phyloP scores from a whole-genome alignment of 1,140 invertebrate species.

The Platyura marginata region DNA sequence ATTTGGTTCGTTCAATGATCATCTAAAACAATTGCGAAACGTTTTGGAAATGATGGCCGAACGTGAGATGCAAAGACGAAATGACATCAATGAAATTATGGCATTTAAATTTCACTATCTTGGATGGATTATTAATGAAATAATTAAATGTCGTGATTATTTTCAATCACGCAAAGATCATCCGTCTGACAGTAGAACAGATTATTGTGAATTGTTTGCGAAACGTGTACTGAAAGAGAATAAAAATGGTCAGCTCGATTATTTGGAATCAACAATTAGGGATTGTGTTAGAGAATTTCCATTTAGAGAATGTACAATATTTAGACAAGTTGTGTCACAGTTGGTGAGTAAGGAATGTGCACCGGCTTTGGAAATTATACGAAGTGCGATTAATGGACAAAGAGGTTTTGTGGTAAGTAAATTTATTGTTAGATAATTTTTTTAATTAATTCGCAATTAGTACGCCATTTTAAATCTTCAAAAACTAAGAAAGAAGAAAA shows the following conservation, averaged over 20 bases:
- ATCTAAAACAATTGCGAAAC: constrained; percentile 57
- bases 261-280: constrained; percentile 63
- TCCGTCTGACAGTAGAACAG: constrained; percentile 36
- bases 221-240: constrained; percentile 57
- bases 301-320: constrained; percentile 66
- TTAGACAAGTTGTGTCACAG: constrained; percentile 63
- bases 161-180: constrained; percentile 32
- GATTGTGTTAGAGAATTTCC: constrained; percentile 77
- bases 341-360: constrained; percentile 48
- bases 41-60: constrained; percentile 72
- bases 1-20: constrained; percentile 47
- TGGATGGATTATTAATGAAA: constrained; percentile 50
- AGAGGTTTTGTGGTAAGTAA: constrained; percentile 38
- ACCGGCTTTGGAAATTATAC: constrained; percentile 53
- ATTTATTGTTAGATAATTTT: no score
- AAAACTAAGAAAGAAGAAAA: no score
- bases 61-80: constrained; percentile 66
- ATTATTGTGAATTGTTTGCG: constrained; percentile 50
- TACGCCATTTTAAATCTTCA: no score
- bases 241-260: constrained; percentile 55
- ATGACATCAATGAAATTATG: constrained; percentile 81
- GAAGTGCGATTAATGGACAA: constrained; percentile 75
- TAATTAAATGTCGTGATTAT: constrained; percentile 43
- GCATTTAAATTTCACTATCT: constrained; percentile 85
- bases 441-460: no score